A percentile compares a stretch with the other conserved stretches of the same genome.
phyloP scores from a whole-genome alignment of 2,113 vertebrate genomes.

The Electrona antarctica region DNA sequence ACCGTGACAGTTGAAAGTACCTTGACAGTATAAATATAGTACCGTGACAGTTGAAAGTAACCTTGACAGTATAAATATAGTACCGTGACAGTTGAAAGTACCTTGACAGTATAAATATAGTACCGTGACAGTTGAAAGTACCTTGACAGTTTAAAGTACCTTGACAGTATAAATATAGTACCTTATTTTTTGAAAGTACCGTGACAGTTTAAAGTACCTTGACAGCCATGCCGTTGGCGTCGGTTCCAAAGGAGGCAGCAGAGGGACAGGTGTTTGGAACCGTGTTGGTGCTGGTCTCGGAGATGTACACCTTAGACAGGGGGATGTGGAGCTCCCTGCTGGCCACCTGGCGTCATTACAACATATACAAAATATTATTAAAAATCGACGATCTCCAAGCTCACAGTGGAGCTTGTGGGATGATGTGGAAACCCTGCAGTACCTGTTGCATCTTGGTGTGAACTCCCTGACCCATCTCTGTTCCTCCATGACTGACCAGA shows the following conservation, averaged over 20 bases:
- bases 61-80: too few relatives aligned
- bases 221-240: constrained; percentile 90
- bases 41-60: too few relatives aligned
- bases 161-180: too few relatives aligned
- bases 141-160: too few relatives aligned
- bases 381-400: too few relatives aligned
- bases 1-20: too few relatives aligned
- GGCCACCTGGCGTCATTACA: constrained; percentile 76
- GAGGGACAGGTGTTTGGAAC: constrained; percentile 86
- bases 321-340: constrained; percentile 86
- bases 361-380: background rate
- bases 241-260: constrained; percentile 84
- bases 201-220: constrained; percentile 74
- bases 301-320: constrained; percentile 81
- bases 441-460: constrained; percentile 85
- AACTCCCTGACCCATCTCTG: constrained; percentile 86
- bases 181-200: too few relatives aligned
- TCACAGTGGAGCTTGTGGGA: too few relatives aligned
- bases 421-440: background rate
- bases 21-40: too few relatives aligned
- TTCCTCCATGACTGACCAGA: constrained; percentile 82
- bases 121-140: too few relatives aligned
- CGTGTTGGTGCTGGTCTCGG: constrained; percentile 84
- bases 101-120: too few relatives aligned
- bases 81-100: too few relatives aligned